phyloP scores from a whole-genome alignment of 2,888 invertebrate genomes.

The Aquatica leii region DNA sequence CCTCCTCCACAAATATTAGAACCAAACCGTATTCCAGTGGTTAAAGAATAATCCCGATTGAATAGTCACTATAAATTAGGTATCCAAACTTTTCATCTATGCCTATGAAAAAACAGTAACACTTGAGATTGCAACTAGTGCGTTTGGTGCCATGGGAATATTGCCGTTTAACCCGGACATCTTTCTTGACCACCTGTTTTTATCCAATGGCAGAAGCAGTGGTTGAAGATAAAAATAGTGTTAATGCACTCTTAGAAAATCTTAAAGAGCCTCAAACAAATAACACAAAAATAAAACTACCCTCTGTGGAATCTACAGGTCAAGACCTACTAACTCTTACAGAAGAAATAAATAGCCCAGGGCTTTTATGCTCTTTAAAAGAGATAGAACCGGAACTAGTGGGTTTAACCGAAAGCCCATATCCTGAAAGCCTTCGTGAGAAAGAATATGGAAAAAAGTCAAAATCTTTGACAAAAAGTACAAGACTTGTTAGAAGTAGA shows the following conservation, averaged over 20 bases:
- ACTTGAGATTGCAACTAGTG: constrained; percentile 22
- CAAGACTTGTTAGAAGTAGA: not conserved
- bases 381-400: no score
- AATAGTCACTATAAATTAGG: constrained; percentile 5
- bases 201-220: constrained; percentile 14
- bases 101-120: constrained; percentile 17
- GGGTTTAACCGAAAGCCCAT: not conserved
- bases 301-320: no score
- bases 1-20: constrained; percentile 13
- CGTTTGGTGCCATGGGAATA: constrained; percentile 20
- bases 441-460: not conserved
- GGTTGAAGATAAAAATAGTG: no score
- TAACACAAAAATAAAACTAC: not conserved
- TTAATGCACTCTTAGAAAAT: no score
- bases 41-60: no score
- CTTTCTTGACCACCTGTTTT: constrained; percentile 21
- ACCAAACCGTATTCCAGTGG: constrained; percentile 2
- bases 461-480: not conserved
- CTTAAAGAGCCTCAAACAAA: not conserved
- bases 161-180: constrained; percentile 17
- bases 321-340: no score
- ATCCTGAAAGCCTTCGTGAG: not conserved
- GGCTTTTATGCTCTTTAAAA: no score
- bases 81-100: constrained; percentile 21
- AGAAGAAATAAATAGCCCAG: not conserved